Evolutionary conservation across 2,113 vertebrate species (phyloP), one percentile per base, ranked within the genome.

Genomic region (Podarcis raffonei): DNA sequence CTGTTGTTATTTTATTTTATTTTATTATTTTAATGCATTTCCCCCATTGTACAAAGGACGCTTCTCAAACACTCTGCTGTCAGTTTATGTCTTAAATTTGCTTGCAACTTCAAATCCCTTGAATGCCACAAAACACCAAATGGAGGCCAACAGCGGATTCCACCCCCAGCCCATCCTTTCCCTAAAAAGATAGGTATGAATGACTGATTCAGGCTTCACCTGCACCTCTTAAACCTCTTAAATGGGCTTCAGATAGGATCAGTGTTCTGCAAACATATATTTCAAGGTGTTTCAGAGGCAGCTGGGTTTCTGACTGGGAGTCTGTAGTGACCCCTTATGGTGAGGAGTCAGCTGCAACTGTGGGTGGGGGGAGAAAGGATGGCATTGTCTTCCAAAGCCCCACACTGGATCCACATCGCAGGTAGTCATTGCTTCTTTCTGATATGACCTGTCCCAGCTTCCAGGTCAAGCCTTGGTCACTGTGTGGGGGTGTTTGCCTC

Each of bases 51-150:
- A 74, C 25, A 74, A 74, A 82, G 87, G 78, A 94, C 75, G 72
- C 39, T 91, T 92, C 93, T 90, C 85, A 93, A 91, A 89, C 84
- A 13, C 76, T 86, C 87, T 86, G 88, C 91, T 90, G 84, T 79
- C 90, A 75, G 89, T 92, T 94, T 93, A 87, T 89, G 15, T 85
- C 90, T 94, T 93, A 89, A 83, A 95, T 94, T 74, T 91, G 87
- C 89, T 87, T 93, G 53, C 69, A 85, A 48, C 74, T 83, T 94
- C 82, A 84, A 92, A 94, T 89, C 81, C 89, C 79, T 88, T 94
- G 39, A 69, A 77, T 59, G 22, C n/a, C 53, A 13, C 18, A 2
- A 37, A 83, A 42, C 5, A 83, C 12, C 7, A 15, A 53, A 16
- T 13, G 65, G 71, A 53, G n/a, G 57, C 72, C 72, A 68, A 25